These are phyloP conservation scores for Leuciscus idus DNA, from an alignment of 2,113 vertebrate genomes.

Conservation along the genomic window DNA sequence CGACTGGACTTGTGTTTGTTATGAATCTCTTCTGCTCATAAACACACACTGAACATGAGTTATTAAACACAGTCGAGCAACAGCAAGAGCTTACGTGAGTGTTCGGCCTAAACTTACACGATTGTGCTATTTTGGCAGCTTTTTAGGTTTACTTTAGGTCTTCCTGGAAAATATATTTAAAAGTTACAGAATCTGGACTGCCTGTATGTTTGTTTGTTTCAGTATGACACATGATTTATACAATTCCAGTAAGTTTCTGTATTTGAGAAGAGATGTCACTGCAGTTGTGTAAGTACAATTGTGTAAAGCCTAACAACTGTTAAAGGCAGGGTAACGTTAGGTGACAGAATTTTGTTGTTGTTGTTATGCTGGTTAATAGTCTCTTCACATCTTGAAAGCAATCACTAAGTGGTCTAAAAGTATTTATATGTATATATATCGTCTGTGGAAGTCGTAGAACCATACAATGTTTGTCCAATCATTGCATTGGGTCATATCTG, in stretches of 20 bases:
- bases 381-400: too few species aligned
- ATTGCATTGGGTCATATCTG: too few species aligned
- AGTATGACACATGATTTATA: not conserved
- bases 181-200: not conserved
- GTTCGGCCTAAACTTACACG: not conserved
- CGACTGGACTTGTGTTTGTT: not conserved
- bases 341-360: not conserved
- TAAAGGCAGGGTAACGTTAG: not conserved
- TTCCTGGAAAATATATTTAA: not conserved
- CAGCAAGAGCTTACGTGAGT: not conserved
- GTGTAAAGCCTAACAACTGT: not conserved
- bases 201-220: not conserved
- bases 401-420: not conserved
- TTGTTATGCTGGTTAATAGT: not conserved
- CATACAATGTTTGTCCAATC: not conserved
- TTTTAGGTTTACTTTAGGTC: not conserved
- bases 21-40: too few species aligned
- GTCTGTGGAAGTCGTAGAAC: not conserved
- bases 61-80: too few species aligned
- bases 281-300: not conserved
- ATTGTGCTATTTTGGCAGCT: not conserved
- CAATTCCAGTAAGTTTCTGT: not conserved
- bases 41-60: too few species aligned
- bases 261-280: not conserved
- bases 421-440: too few species aligned